Evolutionary conservation across 2,797 vertebrate genomes (phyloP).

Genomic region (Eulemur mongoz): DNA sequence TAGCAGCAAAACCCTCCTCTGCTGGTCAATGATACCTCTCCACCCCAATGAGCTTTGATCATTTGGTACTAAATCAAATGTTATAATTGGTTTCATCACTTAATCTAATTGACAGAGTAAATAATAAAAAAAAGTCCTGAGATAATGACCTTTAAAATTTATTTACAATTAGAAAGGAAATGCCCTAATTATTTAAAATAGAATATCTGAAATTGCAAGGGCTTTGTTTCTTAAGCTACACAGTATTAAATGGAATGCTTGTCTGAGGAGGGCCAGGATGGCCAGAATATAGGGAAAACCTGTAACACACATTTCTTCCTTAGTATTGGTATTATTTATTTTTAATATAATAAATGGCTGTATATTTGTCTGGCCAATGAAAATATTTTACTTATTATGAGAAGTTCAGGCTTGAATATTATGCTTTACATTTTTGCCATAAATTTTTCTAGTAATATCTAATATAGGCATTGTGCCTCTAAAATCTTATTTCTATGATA

Average conservation of each 20-base stretch:
- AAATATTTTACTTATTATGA: slow-evolving; percentile 45
- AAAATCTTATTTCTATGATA: slow-evolving; percentile 50
- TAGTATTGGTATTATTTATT: background rate
- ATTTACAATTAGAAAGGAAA: background rate
- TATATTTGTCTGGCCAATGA: slow-evolving; percentile 18
- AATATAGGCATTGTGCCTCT: background rate
- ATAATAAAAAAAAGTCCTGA: background rate
- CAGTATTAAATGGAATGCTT: background rate
- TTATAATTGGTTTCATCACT: background rate
- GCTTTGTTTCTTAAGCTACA: background rate
- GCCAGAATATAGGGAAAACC: background rate
- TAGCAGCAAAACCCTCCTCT: background rate
- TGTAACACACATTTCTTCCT: background rate
- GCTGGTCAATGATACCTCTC: background rate
- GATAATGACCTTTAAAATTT: background rate
- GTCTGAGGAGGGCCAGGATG: background rate
- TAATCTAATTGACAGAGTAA: background rate
- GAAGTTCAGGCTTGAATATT: background rate
- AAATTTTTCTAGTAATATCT: background rate
- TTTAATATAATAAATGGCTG: slow-evolving; percentile 14
- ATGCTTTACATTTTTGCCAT: background rate
- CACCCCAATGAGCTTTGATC: background rate
- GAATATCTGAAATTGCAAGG: background rate
- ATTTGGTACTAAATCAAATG: background rate
- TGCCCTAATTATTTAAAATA: background rate